Evolutionary conservation across 2,888 invertebrate species (phyloP).

Genomic region (Oscheius sp.): DNA sequence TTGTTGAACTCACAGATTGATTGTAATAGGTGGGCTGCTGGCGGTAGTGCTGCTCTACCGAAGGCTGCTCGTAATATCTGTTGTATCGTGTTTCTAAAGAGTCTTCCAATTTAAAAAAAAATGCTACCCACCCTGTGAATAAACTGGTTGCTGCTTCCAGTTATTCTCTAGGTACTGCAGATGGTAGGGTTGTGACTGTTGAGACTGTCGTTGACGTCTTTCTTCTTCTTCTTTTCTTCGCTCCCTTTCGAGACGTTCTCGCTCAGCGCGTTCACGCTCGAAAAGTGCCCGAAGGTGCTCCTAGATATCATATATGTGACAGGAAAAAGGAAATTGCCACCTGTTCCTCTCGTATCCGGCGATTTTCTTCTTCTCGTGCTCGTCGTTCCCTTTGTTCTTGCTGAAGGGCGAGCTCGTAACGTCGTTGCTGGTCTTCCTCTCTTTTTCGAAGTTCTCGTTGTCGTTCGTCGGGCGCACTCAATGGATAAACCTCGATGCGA

Average conservation of each 20-base stretch:
- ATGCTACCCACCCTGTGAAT: conserved; percentile 3
- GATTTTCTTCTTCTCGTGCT: conserved; percentile 45
- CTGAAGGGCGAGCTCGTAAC: conserved; percentile 50
- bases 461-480: conserved; percentile 56
- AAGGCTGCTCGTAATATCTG: conserved; percentile 18
- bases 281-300: conserved; percentile 49
- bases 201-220: conserved; percentile 1
- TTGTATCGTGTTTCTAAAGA: conserved; percentile 2
- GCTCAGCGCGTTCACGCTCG: conserved; percentile 53
- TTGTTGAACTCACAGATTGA: conserved; percentile 9
- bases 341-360: conserved; percentile 43
- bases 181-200: conserved; percentile 53
- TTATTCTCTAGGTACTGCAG: conserved; percentile 40
- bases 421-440: conserved; percentile 47
- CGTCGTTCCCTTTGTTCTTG: conserved; percentile 42
- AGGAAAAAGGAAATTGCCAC: background rate
- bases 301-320: conserved; percentile 24
- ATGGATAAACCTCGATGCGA: conserved; percentile 68
- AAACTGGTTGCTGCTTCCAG: conserved; percentile 29
- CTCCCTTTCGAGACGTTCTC: conserved; percentile 50
- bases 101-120: background rate
- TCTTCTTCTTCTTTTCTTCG: conserved; percentile 45
- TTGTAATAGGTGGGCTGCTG: conserved; percentile 31
- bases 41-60: conserved; percentile 28
- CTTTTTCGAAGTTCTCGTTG: conserved; percentile 43